Percentiles rank a stretch among this genome's conserved stretches.
Evolutionary conservation across 2,797 vertebrate species (phyloP).

Genomic region (Acanthiza pusilla): DNA sequence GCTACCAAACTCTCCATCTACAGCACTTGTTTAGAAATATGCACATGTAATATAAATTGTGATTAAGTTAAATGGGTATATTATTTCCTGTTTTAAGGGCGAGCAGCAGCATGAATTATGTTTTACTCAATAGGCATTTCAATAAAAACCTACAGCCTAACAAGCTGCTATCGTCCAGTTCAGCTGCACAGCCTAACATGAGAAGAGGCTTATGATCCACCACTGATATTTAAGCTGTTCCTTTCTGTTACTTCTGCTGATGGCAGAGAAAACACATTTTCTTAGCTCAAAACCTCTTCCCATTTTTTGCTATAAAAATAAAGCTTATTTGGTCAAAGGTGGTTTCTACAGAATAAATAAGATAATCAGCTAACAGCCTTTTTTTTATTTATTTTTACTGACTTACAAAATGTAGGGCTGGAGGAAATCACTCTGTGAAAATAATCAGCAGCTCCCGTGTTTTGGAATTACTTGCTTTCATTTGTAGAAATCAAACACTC

Average conservation of each 20-base stretch:
- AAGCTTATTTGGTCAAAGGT: not conserved
- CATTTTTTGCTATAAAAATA: not conserved
- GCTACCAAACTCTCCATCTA: slow-evolving; percentile 82
- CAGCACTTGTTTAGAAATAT: slow-evolving; percentile 84
- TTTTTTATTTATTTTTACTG: not conserved
- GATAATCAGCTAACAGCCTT: not conserved
- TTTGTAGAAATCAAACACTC: not conserved
- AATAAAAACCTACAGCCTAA: slow-evolving; percentile 62
- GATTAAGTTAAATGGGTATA: slow-evolving; percentile 83
- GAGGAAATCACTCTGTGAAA: not conserved
- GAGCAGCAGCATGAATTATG: slow-evolving; percentile 81
- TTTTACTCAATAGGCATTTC: slow-evolving; percentile 73
- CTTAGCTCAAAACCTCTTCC: not conserved
- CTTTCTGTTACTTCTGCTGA: slow-evolving; percentile 21
- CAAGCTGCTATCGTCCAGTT: not conserved
- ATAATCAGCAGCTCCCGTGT: not conserved
- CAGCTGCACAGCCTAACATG: slow-evolving; percentile 32
- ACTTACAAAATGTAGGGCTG: not conserved
- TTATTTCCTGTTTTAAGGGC: slow-evolving; percentile 85
- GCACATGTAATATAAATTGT: slow-evolving; percentile 85
- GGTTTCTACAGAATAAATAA: not conserved
- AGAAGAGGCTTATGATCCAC: slow-evolving; percentile 19
- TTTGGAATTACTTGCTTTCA: not conserved
- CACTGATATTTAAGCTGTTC: slow-evolving; percentile 8
- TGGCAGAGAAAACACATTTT: not conserved